Evolutionary conservation across 2,888 invertebrate species (phyloP).

Genomic region (Noctuana brunneofusca): DNA sequence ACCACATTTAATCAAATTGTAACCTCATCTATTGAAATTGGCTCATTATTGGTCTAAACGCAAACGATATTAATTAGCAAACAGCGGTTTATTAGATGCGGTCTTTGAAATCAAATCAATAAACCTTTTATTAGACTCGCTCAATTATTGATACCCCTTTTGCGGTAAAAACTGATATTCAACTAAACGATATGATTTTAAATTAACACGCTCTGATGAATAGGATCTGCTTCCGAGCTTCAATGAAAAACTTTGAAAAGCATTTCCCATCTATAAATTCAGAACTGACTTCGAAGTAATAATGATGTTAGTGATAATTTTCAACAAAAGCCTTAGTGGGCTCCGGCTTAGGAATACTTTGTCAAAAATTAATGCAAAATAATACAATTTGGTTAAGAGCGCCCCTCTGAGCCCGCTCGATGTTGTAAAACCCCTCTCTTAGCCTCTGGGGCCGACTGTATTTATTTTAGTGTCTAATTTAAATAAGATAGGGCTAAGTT

Average conservation of each 20-base stretch:
- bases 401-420: conserved; percentile 56
- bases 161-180: conserved; percentile 30
- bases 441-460: conserved; percentile 61
- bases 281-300: conserved; percentile 17
- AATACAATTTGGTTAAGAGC: conserved; percentile 79
- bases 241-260: conserved; percentile 19
- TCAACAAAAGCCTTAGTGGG: conserved; percentile 46
- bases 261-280: conserved; percentile 19
- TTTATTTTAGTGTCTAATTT: conserved; percentile 79
- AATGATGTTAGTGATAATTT: conserved; percentile 19
- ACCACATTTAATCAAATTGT: conserved; percentile 16
- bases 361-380: conserved; percentile 81
- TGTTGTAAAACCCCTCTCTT: conserved; percentile 62
- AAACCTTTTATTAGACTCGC: conserved; percentile 22
- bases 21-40: conserved; percentile 3
- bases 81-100: conserved; percentile 24
- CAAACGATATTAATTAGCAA: conserved; percentile 23
- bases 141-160: conserved; percentile 28
- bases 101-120: conserved; percentile 21
- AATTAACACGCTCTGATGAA: conserved; percentile 23
- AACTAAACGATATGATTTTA: conserved; percentile 27
- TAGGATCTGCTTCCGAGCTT: conserved; percentile 4
- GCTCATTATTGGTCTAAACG: conserved; percentile 22
- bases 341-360: conserved; percentile 58
- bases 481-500: conserved; percentile 76